Percentiles rank a stretch among this genome's conserved stretches.
phyloP scores from a whole-genome alignment of 1,140 invertebrate genomes.

The Archivesica marissinica region DNA sequence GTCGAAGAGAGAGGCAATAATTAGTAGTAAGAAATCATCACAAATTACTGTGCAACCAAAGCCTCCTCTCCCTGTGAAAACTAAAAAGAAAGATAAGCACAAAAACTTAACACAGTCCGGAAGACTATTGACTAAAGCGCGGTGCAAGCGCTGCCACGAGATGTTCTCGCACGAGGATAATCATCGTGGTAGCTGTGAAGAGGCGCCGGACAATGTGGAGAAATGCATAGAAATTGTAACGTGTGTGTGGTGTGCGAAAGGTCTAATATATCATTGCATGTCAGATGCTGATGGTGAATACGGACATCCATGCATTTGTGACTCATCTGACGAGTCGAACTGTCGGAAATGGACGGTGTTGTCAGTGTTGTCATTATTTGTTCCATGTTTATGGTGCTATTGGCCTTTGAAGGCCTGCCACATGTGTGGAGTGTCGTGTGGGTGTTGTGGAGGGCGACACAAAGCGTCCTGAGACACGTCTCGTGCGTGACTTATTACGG shows the following conservation, averaged over 20 bases:
- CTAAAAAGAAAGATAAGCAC: conserved; percentile 67
- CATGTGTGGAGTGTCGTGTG: conserved; percentile 90
- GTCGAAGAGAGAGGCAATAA: conserved; percentile 74
- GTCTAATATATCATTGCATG: conserved; percentile 97
- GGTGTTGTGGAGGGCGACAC: conserved; percentile 93
- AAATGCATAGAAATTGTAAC: conserved; percentile 92
- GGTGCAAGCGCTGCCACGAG: conserved; percentile 85
- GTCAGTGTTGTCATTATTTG: conserved; percentile 92
- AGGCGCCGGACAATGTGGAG: conserved; percentile 93
- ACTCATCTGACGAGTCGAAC: conserved; percentile 81
- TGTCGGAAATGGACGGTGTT: conserved; percentile 91
- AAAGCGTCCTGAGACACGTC: conserved; percentile 84
- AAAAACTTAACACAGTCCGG: conserved; percentile 55
- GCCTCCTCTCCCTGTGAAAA: conserved; percentile 78
- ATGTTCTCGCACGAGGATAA: conserved; percentile 90
- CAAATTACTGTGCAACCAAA: conserved; percentile 65
- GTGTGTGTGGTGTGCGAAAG: conserved; percentile 91
- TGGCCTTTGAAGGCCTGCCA: conserved; percentile 93
- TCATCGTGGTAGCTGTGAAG: conserved; percentile 92
- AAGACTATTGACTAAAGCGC: conserved; percentile 67
- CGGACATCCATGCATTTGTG: conserved; percentile 84
- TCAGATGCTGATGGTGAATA: conserved; percentile 88
- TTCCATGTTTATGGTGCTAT: conserved; percentile 97
- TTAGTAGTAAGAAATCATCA: conserved; percentile 67
- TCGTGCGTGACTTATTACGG: conserved; percentile 9